Evolutionary conservation across 2,797 vertebrate genomes (phyloP).

Genomic region (Clamator glandarius): DNA sequence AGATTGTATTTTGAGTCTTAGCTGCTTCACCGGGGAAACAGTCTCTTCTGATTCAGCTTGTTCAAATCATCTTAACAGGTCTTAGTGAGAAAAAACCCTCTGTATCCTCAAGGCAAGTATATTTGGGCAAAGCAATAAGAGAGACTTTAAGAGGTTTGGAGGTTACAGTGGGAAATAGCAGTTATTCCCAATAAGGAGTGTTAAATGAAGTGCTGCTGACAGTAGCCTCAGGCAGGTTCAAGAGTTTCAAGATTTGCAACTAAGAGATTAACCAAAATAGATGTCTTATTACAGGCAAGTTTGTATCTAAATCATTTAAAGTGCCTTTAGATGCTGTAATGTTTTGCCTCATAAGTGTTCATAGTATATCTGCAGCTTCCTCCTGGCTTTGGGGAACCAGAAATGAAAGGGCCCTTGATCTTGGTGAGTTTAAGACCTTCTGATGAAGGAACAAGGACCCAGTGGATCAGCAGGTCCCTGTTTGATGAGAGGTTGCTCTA

Average conservation of each 20-base stretch:
- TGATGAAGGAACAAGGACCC: not conserved
- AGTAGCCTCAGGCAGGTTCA: slow-evolving; percentile 75
- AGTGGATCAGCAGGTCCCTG: not conserved
- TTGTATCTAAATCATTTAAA: slow-evolving; percentile 75
- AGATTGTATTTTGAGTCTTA: not conserved
- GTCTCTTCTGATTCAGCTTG: slow-evolving; percentile 54
- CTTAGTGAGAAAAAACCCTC: not conserved
- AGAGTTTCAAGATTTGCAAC: slow-evolving; percentile 73
- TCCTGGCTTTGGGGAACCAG: not conserved
- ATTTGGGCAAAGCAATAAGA: slow-evolving; percentile 70
- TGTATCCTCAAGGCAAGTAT: slow-evolving; percentile 67
- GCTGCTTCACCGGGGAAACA: not conserved
- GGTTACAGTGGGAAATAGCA: slow-evolving; percentile 56
- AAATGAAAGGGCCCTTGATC: not conserved
- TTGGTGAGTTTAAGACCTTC: not conserved
- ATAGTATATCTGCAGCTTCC: not conserved
- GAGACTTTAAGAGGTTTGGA: slow-evolving; percentile 51
- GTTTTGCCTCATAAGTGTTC: slow-evolving; percentile 47
- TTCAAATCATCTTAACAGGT: slow-evolving; percentile 51
- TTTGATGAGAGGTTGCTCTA: not conserved
- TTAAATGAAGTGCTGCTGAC: slow-evolving; percentile 74
- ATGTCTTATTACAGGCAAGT: slow-evolving; percentile 73
- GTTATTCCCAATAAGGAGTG: slow-evolving; percentile 72
- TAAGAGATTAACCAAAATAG: slow-evolving; percentile 75
- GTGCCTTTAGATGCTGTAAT: slow-evolving; percentile 61